A percentile compares a stretch with the other conserved stretches of the same genome.
Conservation (phyloP, 2,113 vertebrate genomes). For the Phylloscopus trochiloides region DNA sequence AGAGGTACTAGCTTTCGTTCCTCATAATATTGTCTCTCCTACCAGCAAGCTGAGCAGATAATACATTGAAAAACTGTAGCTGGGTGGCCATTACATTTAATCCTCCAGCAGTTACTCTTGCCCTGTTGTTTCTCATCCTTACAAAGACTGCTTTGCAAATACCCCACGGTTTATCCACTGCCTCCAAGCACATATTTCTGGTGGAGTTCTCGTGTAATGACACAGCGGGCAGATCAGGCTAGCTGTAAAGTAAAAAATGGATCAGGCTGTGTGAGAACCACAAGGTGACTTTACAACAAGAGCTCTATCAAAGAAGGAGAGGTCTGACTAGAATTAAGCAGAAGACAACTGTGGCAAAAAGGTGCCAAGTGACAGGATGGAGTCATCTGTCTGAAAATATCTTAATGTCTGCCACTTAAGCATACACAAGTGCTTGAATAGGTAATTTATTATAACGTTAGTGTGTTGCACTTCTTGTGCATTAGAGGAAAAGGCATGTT, state of each 20-base stretch:
- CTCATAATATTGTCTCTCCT: constrained; percentile 13
- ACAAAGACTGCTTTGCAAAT: not conserved
- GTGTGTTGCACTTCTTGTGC: not conserved
- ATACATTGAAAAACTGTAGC: not conserved
- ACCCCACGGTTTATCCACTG: not conserved
- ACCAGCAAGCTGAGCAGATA: constrained; percentile 44
- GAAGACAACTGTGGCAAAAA: constrained; percentile 8
- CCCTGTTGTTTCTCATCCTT: not conserved
- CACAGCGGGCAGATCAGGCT: constrained; percentile 38
- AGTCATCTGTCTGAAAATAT: constrained; percentile 31
- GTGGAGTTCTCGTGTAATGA: constrained; percentile 19
- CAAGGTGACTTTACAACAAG: constrained; percentile 70
- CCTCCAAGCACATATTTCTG: not conserved
- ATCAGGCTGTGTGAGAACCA: not conserved
- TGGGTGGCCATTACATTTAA: constrained; percentile 15
- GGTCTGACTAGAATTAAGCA: constrained; percentile 67
- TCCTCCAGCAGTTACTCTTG: not conserved
- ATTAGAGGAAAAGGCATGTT: not conserved
- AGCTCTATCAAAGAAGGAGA: constrained; percentile 26
- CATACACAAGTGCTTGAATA: not conserved
- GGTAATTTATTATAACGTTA: not conserved
- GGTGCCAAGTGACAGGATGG: constrained; percentile 30
- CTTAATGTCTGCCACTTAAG: constrained; percentile 26
- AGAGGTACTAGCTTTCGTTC: constrained; percentile 10
- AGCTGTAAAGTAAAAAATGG: constrained; percentile 43